Percentiles rank a stretch among this genome's conserved stretches.
Evolutionary conservation across 2,113 vertebrate species (phyloP).

Genomic region (Oncorhynchus masou): DNA sequence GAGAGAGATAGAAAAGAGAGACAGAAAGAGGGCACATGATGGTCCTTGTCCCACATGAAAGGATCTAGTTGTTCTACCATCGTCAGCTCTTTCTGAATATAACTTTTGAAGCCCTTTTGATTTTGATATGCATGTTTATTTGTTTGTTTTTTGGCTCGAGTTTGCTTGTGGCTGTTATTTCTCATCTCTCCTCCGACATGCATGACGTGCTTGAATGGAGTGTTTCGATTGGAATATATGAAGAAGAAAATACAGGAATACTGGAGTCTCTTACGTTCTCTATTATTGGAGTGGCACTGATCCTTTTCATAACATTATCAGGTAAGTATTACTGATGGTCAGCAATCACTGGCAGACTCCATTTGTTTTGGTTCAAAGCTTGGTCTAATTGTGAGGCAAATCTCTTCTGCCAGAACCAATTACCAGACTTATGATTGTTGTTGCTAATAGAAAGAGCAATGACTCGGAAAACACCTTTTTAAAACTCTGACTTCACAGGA

Average conservation of each 20-base stretch:
- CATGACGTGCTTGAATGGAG: slow-evolving; percentile 9
- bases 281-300: slow-evolving; percentile 31
- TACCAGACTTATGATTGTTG: slow-evolving; percentile 25
- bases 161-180: slow-evolving; percentile 17
- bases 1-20: background rate
- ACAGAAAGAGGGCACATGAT: slow-evolving; percentile 43
- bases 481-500: slow-evolving; percentile 4
- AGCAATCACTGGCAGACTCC: slow-evolving; percentile 19
- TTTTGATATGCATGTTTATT: slow-evolving; percentile 44
- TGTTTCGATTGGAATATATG: background rate
- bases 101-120: slow-evolving; percentile 33
- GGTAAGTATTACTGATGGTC: slow-evolving; percentile 33
- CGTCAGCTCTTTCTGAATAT: slow-evolving; percentile 34
- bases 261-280: slow-evolving; percentile 11
- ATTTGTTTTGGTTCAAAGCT: slow-evolving; percentile 25
- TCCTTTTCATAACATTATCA: slow-evolving; percentile 26
- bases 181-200: slow-evolving; percentile 19
- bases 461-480: slow-evolving; percentile 44
- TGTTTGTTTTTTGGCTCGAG: slow-evolving; percentile 35
- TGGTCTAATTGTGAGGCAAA: slow-evolving; percentile 35
- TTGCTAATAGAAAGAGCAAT: slow-evolving; percentile 44
- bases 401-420: slow-evolving; percentile 53
- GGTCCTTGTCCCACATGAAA: slow-evolving; percentile 59
- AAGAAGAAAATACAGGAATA: slow-evolving; percentile 2
- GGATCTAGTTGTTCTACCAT: slow-evolving; percentile 40